Evolutionary conservation across 2,888 invertebrate species (phyloP), one percentile per base, ranked within the genome.

Genomic region (Brenthis hecate): DNA sequence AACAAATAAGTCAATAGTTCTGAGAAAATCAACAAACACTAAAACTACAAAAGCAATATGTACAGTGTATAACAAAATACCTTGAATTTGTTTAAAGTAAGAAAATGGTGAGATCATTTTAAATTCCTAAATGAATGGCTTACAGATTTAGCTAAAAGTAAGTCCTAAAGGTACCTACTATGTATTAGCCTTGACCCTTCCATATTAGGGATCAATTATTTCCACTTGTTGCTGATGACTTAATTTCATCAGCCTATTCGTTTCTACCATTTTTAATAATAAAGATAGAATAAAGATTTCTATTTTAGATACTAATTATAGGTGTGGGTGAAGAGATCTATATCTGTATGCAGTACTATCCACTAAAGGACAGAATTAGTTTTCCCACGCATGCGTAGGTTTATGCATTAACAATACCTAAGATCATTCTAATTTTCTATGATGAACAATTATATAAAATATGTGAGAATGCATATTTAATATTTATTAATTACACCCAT

Each of bases 301-400:
- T 36, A 56, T 85, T 80, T 82, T 62, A 54, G 83, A 85, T 73
- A 76, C 83, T 86, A 85, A 87, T 88, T 83, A 78, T 71, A 48
- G 71, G 80, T 80, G 89, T 89, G 84, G 89, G 89, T 81, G 81
- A 76, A 74, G 67, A 81, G 69, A 72, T 71, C 86, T 85, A 81
- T 84, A 82, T 81, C 78, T 71, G 83, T 85, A 76, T 77, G 72
- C 74, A 69, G 8, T 68, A 67, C 74, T 73, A 78, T 83, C 82
- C 82, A 69, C 14, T 63, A 70, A 74, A 65, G 76, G 76, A 79
- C 75, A 78, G 78, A 77, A 76, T 74, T 65, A 68, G 71, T 80
- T 78, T 81, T 84, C 89, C 88, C 86, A 88, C 88, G 82, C 87
- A 81, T 16, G 76, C 74, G 76, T 76, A 76, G 75, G 75, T 66